Base-by-base conservation (phyloP, 2,888 invertebrate species). In the Ferrisia virgata region DNA sequence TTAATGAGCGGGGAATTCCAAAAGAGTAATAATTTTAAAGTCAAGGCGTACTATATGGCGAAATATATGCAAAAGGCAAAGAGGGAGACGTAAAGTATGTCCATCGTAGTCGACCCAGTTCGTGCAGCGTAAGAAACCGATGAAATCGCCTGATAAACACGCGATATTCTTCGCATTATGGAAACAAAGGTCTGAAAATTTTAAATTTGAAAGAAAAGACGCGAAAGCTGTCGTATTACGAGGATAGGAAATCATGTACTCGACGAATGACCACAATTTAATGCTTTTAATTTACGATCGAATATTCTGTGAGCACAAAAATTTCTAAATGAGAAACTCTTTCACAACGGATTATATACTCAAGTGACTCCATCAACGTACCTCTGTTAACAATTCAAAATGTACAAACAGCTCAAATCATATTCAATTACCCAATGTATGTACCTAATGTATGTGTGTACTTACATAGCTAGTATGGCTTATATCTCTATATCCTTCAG, bases 21-120 rank as follows among this genome's bases (percentile, higher is more conserved):
- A 83, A 69, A 39, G 40, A 78, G 78, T 39, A 84, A 84, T 78
- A 84, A 58, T 58, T 76, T 47, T 78, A 33, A 84, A 84, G 84
- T 72, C 76, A 83, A 83, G 83, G 83, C 83, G 76, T 72, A 53
- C 53, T 53, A 47, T 83, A 72, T 83, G 76, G 47, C 83, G 83
- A 76, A 76, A 72, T 83, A 40, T 79, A 83, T 47, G 83, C 31
- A 76, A 39, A 83, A 47, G 58, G 83, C 58, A 18, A 40, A 39
- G 58, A 84, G 76, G 47, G 40, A 53, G 36, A 47, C 47, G 84
- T 84, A 76, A 82, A 64, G 82, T 82, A 58, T 82, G 82, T 82
- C 82, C 82, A 82, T 82, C 82, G 82, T 58, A 84, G 78, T 84
- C 84, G 84, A 84, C 84, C 84, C 53, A 76, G 53, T 84, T 84